phyloP scores from a whole-genome alignment of 1,140 invertebrate genomes.

The Drosophila nasuta region DNA sequence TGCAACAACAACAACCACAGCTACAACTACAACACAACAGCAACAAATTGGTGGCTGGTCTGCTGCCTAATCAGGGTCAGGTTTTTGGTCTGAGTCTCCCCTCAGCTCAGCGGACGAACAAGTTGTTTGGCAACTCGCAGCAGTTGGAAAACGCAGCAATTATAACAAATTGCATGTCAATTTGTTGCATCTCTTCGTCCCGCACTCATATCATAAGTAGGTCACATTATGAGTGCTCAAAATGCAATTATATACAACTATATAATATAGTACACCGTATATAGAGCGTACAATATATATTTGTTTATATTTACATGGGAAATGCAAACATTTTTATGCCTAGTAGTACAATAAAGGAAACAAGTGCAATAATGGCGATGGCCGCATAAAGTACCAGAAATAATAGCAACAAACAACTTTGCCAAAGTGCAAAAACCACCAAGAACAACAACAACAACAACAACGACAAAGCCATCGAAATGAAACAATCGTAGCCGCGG shows the following conservation, averaged over 20 bases:
- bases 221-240: constrained; percentile 12
- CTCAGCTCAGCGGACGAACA: not conserved
- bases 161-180: constrained; percentile 81
- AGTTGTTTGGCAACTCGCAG: constrained; percentile 1
- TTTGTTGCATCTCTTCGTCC: constrained; percentile 28
- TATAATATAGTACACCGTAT: not conserved
- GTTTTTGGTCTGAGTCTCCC: constrained; percentile 40
- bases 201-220: constrained; percentile 25
- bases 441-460: constrained; percentile 36
- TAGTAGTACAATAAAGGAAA: constrained; percentile 75
- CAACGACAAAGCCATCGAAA: constrained; percentile 68
- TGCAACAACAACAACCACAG: constrained; percentile 53
- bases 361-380: constrained; percentile 78
- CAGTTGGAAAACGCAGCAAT: constrained; percentile 39
- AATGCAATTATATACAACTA: constrained; percentile 12
- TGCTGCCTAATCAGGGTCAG: constrained; percentile 67
- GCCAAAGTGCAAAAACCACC: constrained; percentile 75
- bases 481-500: constrained; percentile 70
- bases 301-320: constrained; percentile 62
- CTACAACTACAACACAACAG: constrained; percentile 29
- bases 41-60: constrained; percentile 48
- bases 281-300: constrained; percentile 9
- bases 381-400: constrained; percentile 78
- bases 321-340: constrained; percentile 76
- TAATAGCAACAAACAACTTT: constrained; percentile 77